These are phyloP conservation scores for Dasypogon diadema DNA, from an alignment of 2,888 invertebrate species.

Conservation along the genomic window DNA sequence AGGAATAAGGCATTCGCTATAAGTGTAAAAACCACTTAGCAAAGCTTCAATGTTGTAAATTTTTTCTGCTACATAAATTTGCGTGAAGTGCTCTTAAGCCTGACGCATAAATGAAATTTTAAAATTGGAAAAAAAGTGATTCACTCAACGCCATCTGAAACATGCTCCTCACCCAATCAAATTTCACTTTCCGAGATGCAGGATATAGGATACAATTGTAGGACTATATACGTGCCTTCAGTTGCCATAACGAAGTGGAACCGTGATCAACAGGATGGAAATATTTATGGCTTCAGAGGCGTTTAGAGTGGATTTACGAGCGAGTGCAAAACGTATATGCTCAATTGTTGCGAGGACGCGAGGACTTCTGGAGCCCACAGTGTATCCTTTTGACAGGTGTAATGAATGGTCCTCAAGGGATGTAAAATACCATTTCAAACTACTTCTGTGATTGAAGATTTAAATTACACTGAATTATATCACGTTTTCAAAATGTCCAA, in stretches of 20 bases:
- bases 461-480: too few relatives aligned
- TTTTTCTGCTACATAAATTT: constrained; percentile 55
- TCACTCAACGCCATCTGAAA: constrained; percentile 50
- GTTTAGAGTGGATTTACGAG: constrained; percentile 51
- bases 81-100: constrained; percentile 46
- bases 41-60: constrained; percentile 15
- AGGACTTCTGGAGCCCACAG: constrained; percentile 39
- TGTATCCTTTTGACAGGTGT: constrained; percentile 46
- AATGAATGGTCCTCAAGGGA: constrained; percentile 47
- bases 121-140: constrained; percentile 44
- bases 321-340: constrained; percentile 4
- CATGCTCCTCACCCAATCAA: constrained; percentile 36
- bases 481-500: too few relatives aligned
- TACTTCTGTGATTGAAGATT: neutral
- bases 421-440: constrained; percentile 4
- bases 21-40: constrained; percentile 25
- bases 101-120: constrained; percentile 38
- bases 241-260: constrained; percentile 42
- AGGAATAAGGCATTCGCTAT: neutral
- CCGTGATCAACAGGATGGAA: constrained; percentile 55
- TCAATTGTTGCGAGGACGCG: constrained; percentile 13
- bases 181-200: constrained; percentile 42
- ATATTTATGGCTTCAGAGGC: constrained; percentile 54
- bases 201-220: neutral
- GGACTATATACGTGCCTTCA: neutral